Evolutionary conservation across 2,797 vertebrate genomes (phyloP), one percentile per base, ranked within the genome.

Genomic region (Brachyrhaphis roseni): DNA sequence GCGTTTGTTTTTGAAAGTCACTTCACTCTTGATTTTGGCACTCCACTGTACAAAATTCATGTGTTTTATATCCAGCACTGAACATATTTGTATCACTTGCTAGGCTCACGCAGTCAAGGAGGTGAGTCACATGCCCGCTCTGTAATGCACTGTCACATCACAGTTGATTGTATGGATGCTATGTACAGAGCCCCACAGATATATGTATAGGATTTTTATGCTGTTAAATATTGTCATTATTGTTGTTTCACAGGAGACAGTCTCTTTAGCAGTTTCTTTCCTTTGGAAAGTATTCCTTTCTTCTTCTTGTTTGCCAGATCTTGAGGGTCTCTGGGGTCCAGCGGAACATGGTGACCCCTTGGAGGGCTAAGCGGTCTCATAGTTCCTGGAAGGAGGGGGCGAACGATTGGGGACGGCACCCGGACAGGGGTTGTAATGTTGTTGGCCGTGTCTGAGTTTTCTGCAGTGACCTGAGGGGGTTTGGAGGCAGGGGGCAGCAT

Each of bases 221-320:
- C 43, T 46, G 12, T 78, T 55, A 57, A 26, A 45, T 64, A 23
- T 43, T 59, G 13, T 75, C 79, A 26, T 45, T 75, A 55, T 39
- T 74, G 71, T 90, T 93, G 94, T 89, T 95, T 95, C 81, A 95
- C 98, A 59, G 97, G 97, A 75, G 97, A 98, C 81, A 99, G 97
- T 94, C 96, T 98, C 96, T 98, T 97, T 89, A 99, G 96, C 80
- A 99, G 96, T 92, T 98, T 98, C 97, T 98, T 99, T 90, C 98
- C 98, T 95, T 98, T 99, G 89, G 98, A 99, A 85, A 99, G 96
- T 74, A 99, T 96, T 94, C 98, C 98, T 94, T 98, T 99, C 96
- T 98, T 99, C 96, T 98, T 99, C 96, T 96, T 99, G 93, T 97
- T 97, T 74, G 97, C 88, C 94, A 97, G 93, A 89, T 97, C 97